Evolutionary conservation across 2,113 vertebrate genomes (phyloP).

Genomic region (Ellobius talpinus): DNA sequence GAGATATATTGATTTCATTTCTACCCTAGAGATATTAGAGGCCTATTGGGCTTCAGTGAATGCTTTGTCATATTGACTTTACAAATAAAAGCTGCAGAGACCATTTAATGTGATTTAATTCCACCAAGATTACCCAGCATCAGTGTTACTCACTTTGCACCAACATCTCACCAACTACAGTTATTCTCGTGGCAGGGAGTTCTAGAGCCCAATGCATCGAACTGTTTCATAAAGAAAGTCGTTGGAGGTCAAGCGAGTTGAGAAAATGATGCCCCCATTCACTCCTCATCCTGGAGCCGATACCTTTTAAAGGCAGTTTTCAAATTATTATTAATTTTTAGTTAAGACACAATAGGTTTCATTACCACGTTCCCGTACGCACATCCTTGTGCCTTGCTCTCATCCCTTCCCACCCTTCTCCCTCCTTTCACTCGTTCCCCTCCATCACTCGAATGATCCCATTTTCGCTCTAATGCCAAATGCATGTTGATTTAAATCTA

Average conservation of each 20-base stretch:
- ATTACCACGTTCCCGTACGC: neutral
- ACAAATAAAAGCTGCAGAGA: conserved; percentile 47
- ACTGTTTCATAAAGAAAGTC: neutral
- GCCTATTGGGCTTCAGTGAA: conserved; percentile 4
- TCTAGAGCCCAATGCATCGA: neutral
- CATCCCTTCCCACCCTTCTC: neutral
- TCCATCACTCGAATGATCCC: neutral
- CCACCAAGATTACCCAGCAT: neutral
- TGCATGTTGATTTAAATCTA: neutral
- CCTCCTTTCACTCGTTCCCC: no score
- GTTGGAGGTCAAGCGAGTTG: neutral
- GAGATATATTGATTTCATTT: conserved; percentile 52
- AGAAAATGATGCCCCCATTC: neutral
- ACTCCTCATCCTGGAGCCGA: neutral
- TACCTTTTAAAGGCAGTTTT: neutral
- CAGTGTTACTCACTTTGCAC: neutral
- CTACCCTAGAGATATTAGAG: neutral
- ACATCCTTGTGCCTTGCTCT: neutral
- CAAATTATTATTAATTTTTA: neutral
- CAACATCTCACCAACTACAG: neutral
- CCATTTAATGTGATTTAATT: neutral
- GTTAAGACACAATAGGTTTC: neutral
- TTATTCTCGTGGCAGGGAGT: neutral
- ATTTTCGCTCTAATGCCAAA: neutral
- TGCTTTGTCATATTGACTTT: conserved; percentile 54